phyloP scores from a whole-genome alignment of 2,797 vertebrate genomes.

The Saxicola maurus region DNA sequence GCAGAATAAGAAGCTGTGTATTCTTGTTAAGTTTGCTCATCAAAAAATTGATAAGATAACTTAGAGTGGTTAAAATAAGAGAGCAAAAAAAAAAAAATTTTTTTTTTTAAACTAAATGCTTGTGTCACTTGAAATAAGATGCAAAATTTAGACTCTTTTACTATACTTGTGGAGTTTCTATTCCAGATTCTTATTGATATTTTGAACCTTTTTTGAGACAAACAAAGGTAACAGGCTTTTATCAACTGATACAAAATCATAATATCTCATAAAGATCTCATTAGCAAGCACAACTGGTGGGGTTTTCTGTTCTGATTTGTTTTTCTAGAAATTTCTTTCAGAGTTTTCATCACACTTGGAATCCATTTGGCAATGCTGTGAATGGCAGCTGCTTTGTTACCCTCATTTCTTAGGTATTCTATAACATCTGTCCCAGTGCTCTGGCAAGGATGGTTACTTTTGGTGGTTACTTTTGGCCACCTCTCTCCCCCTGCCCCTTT shows the following conservation, averaged over 20 bases:
- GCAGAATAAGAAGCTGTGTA: not conserved
- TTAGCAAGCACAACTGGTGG: not conserved
- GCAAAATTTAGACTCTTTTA: not conserved
- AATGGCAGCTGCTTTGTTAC: not conserved
- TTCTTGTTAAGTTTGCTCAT: not conserved
- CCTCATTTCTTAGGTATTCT: not conserved
- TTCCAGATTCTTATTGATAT: not conserved
- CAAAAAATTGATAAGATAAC: not conserved
- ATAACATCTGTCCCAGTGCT: not conserved
- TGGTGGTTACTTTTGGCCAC: not conserved
- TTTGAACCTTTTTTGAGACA: not conserved
- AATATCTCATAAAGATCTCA: not conserved
- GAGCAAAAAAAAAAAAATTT: rapidly evolving
- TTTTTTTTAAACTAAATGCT: not conserved
- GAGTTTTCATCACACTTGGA: not conserved
- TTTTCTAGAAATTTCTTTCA: not conserved
- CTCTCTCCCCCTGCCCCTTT: rapidly evolving
- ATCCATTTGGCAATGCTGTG: not conserved
- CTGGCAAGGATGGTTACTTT: not conserved
- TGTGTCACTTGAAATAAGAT: not conserved
- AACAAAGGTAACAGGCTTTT: not conserved
- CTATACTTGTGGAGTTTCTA: not conserved
- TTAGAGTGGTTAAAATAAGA: not conserved
- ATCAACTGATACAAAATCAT: not conserved
- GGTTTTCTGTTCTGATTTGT: not conserved